Conservation (phyloP, 2,797 vertebrate species). For the Periparus ater region DNA sequence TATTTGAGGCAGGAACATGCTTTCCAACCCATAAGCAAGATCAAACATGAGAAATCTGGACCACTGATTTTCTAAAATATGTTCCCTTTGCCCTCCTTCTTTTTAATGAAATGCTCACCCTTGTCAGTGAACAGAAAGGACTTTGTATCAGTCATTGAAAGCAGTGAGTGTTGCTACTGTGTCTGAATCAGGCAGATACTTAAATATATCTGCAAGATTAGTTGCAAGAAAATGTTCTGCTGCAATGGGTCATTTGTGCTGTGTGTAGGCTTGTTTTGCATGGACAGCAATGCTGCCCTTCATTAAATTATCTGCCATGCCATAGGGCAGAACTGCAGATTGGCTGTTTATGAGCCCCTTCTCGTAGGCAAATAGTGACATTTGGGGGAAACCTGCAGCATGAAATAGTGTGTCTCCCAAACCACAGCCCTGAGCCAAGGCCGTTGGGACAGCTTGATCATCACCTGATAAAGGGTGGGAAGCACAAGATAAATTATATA, state of each 20-base stretch:
- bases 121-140: conserved; percentile 41
- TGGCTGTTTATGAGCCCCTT: neutral
- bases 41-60: conserved; percentile 17
- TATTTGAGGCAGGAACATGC: neutral
- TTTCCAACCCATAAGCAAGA: neutral
- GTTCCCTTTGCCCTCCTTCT: conserved; percentile 11
- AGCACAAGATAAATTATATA: neutral
- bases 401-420: neutral
- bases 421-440: neutral
- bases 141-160: conserved; percentile 51
- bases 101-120: neutral
- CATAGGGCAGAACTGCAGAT: neutral
- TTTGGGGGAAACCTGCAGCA: neutral
- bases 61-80: conserved; percentile 25
- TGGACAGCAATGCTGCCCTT: neutral
- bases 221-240: conserved; percentile 7
- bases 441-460: neutral
- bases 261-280: neutral
- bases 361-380: neutral
- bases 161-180: conserved; percentile 34
- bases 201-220: conserved; percentile 38
- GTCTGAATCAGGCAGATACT: conserved; percentile 18
- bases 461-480: neutral
- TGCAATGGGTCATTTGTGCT: neutral
- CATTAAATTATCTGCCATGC: neutral